Evolutionary conservation across 2,888 invertebrate species (phyloP), one percentile per base, ranked within the genome.

Genomic region (Tachystola acroxantha): DNA sequence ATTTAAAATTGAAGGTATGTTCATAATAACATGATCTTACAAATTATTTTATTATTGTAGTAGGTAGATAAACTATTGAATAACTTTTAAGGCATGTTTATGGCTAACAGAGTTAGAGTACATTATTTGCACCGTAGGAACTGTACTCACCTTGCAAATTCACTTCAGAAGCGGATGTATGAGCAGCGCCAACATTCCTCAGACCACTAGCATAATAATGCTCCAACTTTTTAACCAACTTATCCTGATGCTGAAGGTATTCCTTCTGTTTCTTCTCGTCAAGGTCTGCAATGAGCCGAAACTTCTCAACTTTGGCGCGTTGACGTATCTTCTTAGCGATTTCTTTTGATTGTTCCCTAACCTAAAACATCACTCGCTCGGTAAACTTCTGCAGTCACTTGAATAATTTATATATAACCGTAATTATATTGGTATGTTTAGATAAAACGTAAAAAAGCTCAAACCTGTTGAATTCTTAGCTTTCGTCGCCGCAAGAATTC

Each of bases 341-440:
- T 37, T 84, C 82, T 65, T 86, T 87, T 32, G 87, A 88, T 52
- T 88, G 87, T 64, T 88, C 87, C 45, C 87, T 75, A 50, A 88
- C 87, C 87, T 88, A 72, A 58, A 76, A 68, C 50, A 32, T 39
- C 33, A 46, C 34, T 39, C 24, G 40, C n/a, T 22, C 34, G 19
- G 30, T 36, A 40, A 43, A 50, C 39, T 37, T 37, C 43, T 39
- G 34, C 28, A 32, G 31, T 33, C 37, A 53, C 48, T 53, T 43
- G 39, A 35, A 16, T 4, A 48, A 37, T 44, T 48, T 50, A 41
- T 29, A 31, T 24, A 27, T 11, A 20, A 33, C 7, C 10, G 25
- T 26, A 22, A 40, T 32, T 24, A 11, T 12, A 29, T n/a, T n/a
- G n/a, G n/a, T n/a, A n/a, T 34, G 29, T 35, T 13, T 36, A 30